Evolutionary conservation across 2,888 invertebrate genomes (phyloP).

Genomic region (Zygogramma bicolorata): DNA sequence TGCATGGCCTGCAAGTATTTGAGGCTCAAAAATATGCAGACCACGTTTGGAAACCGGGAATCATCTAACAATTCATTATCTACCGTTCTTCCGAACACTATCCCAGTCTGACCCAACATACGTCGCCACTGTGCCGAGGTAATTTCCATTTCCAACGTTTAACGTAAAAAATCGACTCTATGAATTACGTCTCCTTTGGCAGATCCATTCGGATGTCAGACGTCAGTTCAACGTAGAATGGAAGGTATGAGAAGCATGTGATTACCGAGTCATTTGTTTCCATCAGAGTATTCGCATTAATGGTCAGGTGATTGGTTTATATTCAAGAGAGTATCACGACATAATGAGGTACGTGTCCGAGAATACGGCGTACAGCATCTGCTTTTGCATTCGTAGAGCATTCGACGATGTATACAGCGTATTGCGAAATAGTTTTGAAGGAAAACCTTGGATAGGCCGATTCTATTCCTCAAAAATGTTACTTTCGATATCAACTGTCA

Average conservation of each 20-base stretch:
- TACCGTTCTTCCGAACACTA: too few relatives aligned
- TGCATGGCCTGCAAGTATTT: too few relatives aligned
- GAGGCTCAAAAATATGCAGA: too few relatives aligned
- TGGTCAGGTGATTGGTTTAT: constrained; percentile 30
- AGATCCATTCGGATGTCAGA: constrained; percentile 29
- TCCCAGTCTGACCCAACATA: too few relatives aligned
- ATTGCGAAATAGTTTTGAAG: too few relatives aligned
- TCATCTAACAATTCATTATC: too few relatives aligned
- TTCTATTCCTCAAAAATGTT: too few relatives aligned
- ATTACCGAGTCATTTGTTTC: constrained; percentile 39
- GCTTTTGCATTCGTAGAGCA: constrained; percentile 26
- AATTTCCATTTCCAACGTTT: neutral
- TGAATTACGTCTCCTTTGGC: constrained; percentile 3
- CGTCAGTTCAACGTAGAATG: constrained; percentile 9
- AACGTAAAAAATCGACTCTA: neutral
- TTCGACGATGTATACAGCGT: constrained; percentile 8
- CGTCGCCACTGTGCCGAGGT: neutral
- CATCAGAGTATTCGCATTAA: constrained; percentile 32
- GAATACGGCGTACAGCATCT: constrained; percentile 28
- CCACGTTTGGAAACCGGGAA: too few relatives aligned
- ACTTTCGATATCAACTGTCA: too few relatives aligned
- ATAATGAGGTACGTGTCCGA: constrained; percentile 33
- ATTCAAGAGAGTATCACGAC: constrained; percentile 36
- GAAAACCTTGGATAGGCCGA: too few relatives aligned
- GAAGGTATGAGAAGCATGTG: constrained; percentile 25